Evolutionary conservation across 2,797 vertebrate genomes (phyloP).

Genomic region (Rhinogobio ventralis): DNA sequence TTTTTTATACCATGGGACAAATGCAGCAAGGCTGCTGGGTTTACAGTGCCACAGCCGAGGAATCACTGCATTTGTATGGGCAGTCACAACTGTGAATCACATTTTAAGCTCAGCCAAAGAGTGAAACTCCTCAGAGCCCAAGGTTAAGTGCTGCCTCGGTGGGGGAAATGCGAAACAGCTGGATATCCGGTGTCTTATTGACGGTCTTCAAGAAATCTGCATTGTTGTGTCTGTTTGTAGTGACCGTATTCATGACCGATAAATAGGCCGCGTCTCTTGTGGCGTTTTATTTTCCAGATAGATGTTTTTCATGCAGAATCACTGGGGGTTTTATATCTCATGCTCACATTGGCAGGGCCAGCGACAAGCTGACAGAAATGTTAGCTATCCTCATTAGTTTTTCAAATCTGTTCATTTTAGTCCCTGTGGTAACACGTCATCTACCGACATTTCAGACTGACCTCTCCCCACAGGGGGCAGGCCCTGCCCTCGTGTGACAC

Average conservation of each 20-base stretch:
- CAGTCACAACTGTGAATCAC: constrained; percentile 65
- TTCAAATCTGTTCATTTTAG: constrained; percentile 59
- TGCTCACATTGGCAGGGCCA: constrained; percentile 23
- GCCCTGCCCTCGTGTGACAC: constrained; percentile 56
- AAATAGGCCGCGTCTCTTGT: constrained; percentile 25
- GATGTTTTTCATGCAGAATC: constrained; percentile 49
- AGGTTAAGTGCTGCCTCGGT: constrained; percentile 66
- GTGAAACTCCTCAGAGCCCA: constrained; percentile 59
- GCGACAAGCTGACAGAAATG: constrained; percentile 57
- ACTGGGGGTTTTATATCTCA: constrained; percentile 41
- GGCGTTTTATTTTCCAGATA: constrained; percentile 46
- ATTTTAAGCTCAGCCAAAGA: constrained; percentile 65
- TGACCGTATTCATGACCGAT: constrained; percentile 46
- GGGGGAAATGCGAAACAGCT: constrained; percentile 58
- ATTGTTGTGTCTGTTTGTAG: constrained; percentile 24
- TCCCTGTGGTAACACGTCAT: constrained; percentile 61
- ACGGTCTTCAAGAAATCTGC: constrained; percentile 47
- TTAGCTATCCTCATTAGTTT: constrained; percentile 65
- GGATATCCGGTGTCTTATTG: constrained; percentile 55
- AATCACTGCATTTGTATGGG: constrained; percentile 62
- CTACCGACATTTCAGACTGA: constrained; percentile 73
- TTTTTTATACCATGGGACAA: constrained; percentile 27
- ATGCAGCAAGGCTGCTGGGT: constrained; percentile 34
- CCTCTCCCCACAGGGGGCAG: constrained; percentile 62
- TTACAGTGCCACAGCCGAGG: constrained; percentile 50